phyloP scores from a whole-genome alignment of 2,797 vertebrate genomes.

The Microctenopoma steveboyesi region DNA sequence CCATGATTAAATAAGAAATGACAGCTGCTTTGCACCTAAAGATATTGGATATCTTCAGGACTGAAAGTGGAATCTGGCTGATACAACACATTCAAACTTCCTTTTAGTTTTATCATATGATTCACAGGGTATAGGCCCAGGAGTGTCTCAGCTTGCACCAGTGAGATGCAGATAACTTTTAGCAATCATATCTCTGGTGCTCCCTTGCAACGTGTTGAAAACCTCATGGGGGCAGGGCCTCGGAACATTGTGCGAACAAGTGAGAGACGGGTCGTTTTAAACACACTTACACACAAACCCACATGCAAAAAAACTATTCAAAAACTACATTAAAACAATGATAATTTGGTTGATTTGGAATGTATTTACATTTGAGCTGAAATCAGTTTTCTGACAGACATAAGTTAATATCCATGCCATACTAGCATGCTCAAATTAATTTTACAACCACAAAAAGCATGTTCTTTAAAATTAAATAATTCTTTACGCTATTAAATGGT shows the following conservation, averaged over 20 bases:
- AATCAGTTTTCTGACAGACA: conserved; percentile 13
- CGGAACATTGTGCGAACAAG: conserved; percentile 32
- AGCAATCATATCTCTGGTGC: conserved; percentile 37
- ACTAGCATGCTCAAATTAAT: conserved; percentile 16
- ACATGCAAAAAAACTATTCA: not conserved
- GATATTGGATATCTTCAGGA: conserved; percentile 8
- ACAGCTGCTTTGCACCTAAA: conserved; percentile 4
- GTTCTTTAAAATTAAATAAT: conserved; percentile 31
- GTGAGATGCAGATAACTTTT: conserved; percentile 45
- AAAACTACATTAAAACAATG: conserved; percentile 25
- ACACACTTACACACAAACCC: not conserved
- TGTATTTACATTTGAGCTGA: conserved; percentile 45
- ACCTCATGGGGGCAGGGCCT: conserved; percentile 37
- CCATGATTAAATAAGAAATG: not conserved
- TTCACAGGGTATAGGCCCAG: conserved; percentile 12
- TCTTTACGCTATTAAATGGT: conserved; percentile 7
- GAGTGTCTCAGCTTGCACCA: conserved; percentile 39
- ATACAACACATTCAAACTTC: conserved; percentile 10
- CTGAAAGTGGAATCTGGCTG: conserved; percentile 1
- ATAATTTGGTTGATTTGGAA: conserved; percentile 54
- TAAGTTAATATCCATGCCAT: not conserved
- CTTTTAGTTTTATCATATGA: conserved; percentile 12
- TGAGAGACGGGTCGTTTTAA: conserved; percentile 29
- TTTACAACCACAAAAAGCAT: conserved; percentile 16
- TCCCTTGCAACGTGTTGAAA: conserved; percentile 44